These are phyloP conservation scores for Hetaerina titia DNA, from an alignment of 2,888 invertebrate genomes.

Conservation along the genomic window DNA sequence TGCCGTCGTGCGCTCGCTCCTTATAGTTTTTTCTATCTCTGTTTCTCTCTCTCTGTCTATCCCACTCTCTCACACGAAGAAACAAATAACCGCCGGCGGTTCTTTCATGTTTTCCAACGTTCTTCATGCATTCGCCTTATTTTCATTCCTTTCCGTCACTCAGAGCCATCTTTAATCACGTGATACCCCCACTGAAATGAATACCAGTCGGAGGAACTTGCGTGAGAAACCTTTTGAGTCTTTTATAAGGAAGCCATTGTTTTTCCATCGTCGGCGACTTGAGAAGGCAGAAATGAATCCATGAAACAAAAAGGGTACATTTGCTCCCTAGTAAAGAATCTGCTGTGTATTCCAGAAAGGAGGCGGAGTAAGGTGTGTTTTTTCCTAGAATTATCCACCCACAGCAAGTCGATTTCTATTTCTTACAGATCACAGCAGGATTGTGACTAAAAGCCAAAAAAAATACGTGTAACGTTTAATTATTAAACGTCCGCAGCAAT, in stretches of 20 bases:
- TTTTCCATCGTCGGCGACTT: neutral
- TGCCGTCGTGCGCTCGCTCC: neutral
- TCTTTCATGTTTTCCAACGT: conserved; percentile 36
- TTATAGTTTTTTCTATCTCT: neutral
- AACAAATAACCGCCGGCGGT: neutral
- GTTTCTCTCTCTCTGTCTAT: neutral
- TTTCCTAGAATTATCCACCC: neutral
- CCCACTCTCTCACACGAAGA: neutral
- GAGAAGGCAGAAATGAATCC: neutral
- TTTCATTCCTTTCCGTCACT: conserved; percentile 50
- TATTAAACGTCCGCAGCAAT: too few relatives aligned
- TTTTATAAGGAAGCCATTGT: conserved; percentile 17
- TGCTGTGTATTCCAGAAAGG: neutral
- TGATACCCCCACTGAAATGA: neutral
- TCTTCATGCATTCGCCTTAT: conserved; percentile 18
- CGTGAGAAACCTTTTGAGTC: conserved; percentile 17
- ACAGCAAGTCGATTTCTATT: too few relatives aligned
- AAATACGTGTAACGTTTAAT: too few relatives aligned
- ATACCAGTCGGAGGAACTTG: neutral
- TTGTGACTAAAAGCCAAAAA: too few relatives aligned
- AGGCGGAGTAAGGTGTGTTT: neutral
- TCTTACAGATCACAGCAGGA: too few relatives aligned
- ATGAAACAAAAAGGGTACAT: neutral
- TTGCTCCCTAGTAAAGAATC: neutral
- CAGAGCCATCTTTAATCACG: conserved; percentile 26